phyloP scores from a whole-genome alignment of 2,797 vertebrate genomes.

The Anisognathus igniventris region DNA sequence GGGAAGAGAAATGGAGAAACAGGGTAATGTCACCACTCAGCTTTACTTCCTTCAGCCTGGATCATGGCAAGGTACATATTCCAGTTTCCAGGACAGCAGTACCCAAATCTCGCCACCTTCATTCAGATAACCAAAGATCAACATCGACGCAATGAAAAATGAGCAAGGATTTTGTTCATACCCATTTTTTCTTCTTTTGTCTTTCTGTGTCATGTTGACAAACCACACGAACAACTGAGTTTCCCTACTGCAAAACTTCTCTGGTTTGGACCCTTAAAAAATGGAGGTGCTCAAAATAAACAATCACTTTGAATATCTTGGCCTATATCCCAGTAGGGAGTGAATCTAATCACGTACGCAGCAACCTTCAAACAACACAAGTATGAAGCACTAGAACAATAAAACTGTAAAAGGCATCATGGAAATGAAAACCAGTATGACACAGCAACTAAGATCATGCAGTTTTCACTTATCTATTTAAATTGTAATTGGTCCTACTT shows the following conservation, averaged over 20 bases:
- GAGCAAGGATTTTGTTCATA: not conserved
- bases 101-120: not conserved
- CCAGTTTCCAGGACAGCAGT: not conserved
- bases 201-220: not conserved
- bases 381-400: not conserved
- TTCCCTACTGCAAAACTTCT: not conserved
- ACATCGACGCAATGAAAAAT: not conserved
- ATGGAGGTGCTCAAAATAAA: not conserved
- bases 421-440: not conserved
- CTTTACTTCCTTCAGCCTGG: not conserved
- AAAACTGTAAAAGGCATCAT: not conserved
- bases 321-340: not conserved
- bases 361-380: not conserved
- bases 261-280: not conserved
- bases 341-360: not conserved
- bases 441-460: not conserved
- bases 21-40: not conserved
- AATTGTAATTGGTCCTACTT: not conserved
- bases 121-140: not conserved
- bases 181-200: not conserved
- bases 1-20: not conserved
- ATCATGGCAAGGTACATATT: not conserved
- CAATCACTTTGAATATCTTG: not conserved
- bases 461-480: not conserved
- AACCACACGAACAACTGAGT: not conserved